These are phyloP conservation scores for Diaprepes abbreviatus DNA, from an alignment of 2,888 invertebrate species.

Conservation along the genomic window DNA sequence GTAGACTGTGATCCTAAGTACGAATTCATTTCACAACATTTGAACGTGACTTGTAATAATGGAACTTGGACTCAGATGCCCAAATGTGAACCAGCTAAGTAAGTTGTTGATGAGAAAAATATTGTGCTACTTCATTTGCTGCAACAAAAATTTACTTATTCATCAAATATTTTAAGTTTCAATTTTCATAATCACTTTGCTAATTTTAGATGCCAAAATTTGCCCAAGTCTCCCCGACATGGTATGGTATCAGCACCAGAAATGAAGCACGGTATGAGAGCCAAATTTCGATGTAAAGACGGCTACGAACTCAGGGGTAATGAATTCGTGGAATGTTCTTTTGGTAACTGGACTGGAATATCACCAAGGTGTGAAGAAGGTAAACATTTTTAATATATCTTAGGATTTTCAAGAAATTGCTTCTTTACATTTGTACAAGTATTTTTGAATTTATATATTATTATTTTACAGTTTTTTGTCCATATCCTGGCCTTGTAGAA, in stretches of 20 bases:
- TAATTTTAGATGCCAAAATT: slow-evolving; percentile 62
- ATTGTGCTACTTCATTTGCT: no score
- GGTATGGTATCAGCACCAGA: slow-evolving; percentile 98
- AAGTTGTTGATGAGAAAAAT: no score
- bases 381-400: slow-evolving; percentile 57
- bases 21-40: slow-evolving; percentile 83
- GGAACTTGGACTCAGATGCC: slow-evolving; percentile 97
- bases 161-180: no score
- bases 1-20: slow-evolving; percentile 90
- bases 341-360: slow-evolving; percentile 95
- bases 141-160: no score
- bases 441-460: no score
- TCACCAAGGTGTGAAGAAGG: slow-evolving; percentile 88
- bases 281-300: slow-evolving; percentile 93
- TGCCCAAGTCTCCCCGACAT: slow-evolving; percentile 80
- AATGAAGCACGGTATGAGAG: slow-evolving; percentile 97
- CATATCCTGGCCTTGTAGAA: slow-evolving; percentile 90
- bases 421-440: no score
- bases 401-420: no score
- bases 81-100: slow-evolving; percentile 84
- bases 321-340: slow-evolving; percentile 86
- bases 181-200: no score
- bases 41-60: slow-evolving; percentile 89
- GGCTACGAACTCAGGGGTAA: slow-evolving; percentile 86
- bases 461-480: slow-evolving; percentile 82